Evolutionary conservation across 2,888 invertebrate species (phyloP), one percentile per base, ranked within the genome.

Genomic region (Octonoba sinensis): DNA sequence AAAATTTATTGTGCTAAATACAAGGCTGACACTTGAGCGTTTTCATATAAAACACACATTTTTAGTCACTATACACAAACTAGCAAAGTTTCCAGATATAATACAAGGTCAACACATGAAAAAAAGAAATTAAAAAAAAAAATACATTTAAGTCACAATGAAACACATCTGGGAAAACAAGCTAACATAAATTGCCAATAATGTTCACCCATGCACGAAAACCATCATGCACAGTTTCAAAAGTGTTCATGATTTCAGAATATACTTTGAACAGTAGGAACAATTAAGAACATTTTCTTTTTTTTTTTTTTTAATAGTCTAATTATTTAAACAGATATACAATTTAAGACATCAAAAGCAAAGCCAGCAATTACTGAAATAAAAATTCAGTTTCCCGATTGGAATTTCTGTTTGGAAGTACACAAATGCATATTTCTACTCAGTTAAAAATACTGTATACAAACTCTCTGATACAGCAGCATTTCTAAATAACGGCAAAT

Each of bases 21-120:
- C 59, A 75, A 75, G 75, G 75, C 67, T 67, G 60, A 74, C 74
- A 74, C 47, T 59, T 74, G 47, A 49, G 49, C 49, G 49, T 49
- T 47, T 65, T 24, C 49, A 65, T 65, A 65, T 65, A 65, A 65
- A 65, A 65, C 65, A 62, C 62, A 65, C 20, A 65, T 15, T 47
- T 24, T 49, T 65, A 49, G 11, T 46, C 76, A 78, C 66, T 72
- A 71, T 77, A 70, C 77, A 77, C 56, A 71, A 77, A 71, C 76
- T 76, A 76, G 77, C 62, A 70, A 51, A 59, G 20, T 71, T 65
- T 46, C 56, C 65, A 20, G 56, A 56, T 74, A 64, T 65, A 70
- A 71, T 64, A 77, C 77, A 71, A 20, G 47, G 70, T 24, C 56
- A 70, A 64, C 27, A 65, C 49, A 59, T 8, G 64, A 46, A 65